A percentile compares a stretch with the other conserved stretches of the same genome.
phyloP scores from a whole-genome alignment of 2,797 vertebrate genomes.

The Hylomyscus alleni region DNA sequence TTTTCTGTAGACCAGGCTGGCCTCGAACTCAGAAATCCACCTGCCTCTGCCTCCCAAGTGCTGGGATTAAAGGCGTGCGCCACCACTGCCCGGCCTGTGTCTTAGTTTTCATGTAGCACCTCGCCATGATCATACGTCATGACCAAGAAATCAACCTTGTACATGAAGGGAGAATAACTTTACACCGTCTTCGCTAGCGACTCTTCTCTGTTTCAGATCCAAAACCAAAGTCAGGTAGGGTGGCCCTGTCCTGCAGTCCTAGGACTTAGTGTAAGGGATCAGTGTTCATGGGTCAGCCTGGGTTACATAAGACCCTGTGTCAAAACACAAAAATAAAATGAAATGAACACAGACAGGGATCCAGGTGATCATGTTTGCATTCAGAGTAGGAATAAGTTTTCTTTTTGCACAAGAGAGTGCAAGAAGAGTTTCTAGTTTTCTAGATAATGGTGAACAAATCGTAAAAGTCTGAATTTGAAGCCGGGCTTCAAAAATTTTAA shows the following conservation, averaged over 20 bases:
- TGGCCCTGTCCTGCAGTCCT: background rate
- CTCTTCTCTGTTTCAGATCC: background rate
- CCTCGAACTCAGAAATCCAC: too few species aligned
- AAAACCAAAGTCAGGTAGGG: background rate
- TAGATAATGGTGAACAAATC: background rate
- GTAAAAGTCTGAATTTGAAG: conserved; percentile 8
- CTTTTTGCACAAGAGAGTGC: background rate
- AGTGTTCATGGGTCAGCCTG: background rate
- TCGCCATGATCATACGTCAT: background rate
- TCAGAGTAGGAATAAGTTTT: background rate
- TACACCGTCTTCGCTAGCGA: background rate
- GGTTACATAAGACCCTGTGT: background rate
- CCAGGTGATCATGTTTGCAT: background rate
- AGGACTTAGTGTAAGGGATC: background rate
- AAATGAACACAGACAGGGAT: background rate
- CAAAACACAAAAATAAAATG: background rate
- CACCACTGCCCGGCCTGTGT: too few species aligned
- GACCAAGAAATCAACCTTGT: background rate
- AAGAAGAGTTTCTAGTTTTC: conserved; percentile 45
- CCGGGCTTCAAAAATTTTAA: background rate
- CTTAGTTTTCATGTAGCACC: background rate
- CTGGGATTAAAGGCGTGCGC: too few species aligned
- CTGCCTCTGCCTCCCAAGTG: too few species aligned
- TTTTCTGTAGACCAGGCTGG: too few species aligned
- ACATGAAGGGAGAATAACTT: background rate